Evolutionary conservation across 1,140 invertebrate species (phyloP).

Genomic region (Trichonephila inaurata): DNA sequence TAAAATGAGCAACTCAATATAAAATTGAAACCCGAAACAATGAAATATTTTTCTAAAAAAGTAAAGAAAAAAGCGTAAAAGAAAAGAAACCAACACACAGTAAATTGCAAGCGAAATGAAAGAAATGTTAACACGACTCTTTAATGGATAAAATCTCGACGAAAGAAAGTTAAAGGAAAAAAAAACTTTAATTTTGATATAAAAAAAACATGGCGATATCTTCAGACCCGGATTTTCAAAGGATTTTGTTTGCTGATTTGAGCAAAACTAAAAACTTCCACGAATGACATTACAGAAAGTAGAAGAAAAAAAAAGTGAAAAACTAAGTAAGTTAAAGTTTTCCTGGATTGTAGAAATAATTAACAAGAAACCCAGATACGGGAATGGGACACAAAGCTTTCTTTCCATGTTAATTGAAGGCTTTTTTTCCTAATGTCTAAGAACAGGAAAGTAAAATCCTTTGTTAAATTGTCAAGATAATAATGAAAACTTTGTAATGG

Average conservation of each 20-base stretch:
- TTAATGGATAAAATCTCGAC: conserved; percentile 26
- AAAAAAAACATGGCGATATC: background rate
- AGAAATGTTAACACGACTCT: conserved; percentile 38
- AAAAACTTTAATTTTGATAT: background rate
- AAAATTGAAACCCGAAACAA: background rate
- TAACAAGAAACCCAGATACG: conserved; percentile 13
- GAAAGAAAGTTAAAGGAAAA: background rate
- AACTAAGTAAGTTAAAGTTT: conserved; percentile 16
- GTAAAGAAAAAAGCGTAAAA: background rate
- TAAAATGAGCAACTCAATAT: background rate
- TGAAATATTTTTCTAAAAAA: background rate
- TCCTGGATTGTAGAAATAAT: conserved; percentile 9
- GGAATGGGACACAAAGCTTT: background rate
- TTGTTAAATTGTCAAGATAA: conserved; percentile 25
- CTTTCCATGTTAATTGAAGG: conserved; percentile 1
- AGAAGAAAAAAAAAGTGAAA: background rate
- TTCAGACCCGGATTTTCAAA: conserved; percentile 9
- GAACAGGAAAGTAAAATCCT: background rate
- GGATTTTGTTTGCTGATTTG: conserved; percentile 35
- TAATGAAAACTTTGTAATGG: background rate
- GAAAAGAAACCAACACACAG: background rate
- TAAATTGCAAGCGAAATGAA: conserved; percentile 7
- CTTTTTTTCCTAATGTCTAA: background rate
- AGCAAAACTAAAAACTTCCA: conserved; percentile 19
- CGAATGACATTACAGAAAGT: conserved; percentile 25